Conservation (phyloP, 2,113 vertebrate genomes). For the Motacilla tschutschensis region DNA sequence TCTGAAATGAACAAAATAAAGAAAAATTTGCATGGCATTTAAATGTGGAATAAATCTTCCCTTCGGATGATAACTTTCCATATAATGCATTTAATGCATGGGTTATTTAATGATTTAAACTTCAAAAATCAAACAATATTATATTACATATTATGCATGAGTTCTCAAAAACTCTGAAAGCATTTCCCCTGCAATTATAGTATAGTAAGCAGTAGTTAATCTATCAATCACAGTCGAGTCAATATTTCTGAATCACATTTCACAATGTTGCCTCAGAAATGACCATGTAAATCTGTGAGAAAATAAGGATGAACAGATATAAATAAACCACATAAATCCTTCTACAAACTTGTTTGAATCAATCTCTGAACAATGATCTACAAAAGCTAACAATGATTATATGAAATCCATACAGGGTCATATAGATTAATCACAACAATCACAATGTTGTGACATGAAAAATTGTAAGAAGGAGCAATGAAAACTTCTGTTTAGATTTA, state of each 20-base stretch:
- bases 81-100: background rate
- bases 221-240: background rate
- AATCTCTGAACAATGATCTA: background rate
- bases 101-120: background rate
- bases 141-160: background rate
- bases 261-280: background rate
- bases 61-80: background rate
- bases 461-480: background rate
- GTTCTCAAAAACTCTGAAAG: background rate
- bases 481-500: background rate
- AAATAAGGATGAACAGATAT: background rate
- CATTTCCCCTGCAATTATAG: background rate
- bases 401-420: background rate
- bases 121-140: background rate
- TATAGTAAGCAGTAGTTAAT: background rate
- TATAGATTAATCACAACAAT: background rate
- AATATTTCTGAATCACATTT: background rate
- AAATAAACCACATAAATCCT: background rate
- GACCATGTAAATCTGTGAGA: background rate
- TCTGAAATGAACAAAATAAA: background rate
- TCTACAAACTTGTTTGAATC: background rate
- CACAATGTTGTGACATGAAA: background rate
- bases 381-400: background rate
- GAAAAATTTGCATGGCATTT: background rate
- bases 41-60: background rate